Conservation (phyloP, 2,797 vertebrate genomes). For the Thamnophis elegans region DNA sequence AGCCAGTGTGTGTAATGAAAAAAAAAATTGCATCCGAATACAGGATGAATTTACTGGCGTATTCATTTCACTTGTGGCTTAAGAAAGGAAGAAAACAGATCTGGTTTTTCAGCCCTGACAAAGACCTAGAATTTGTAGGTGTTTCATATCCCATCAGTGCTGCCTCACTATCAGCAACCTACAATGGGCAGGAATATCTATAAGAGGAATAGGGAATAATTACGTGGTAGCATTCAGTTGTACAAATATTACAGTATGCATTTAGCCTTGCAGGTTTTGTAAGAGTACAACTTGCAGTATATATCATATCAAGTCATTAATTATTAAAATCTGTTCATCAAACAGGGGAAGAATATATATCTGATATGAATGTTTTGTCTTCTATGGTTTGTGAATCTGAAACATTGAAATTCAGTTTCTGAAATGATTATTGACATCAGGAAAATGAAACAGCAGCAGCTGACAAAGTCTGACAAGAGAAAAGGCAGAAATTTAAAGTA, state of each 20-base stretch:
- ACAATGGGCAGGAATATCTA: background rate
- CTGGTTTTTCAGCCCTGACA: background rate
- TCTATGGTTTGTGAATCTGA: slow-evolving; percentile 2
- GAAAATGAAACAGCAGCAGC: background rate
- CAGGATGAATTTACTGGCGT: background rate
- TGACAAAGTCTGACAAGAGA: background rate
- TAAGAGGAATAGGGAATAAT: background rate
- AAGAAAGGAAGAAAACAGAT: background rate
- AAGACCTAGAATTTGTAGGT: background rate
- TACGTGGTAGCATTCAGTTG: background rate
- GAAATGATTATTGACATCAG: background rate
- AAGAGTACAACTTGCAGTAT: background rate
- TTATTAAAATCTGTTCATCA: background rate
- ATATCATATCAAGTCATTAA: background rate
- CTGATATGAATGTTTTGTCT: background rate
- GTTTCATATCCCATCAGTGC: background rate
- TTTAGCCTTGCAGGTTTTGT: background rate
- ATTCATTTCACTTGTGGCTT: background rate
- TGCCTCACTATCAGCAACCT: background rate
- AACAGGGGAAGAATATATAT: background rate
- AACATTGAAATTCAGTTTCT: slow-evolving; percentile 1
- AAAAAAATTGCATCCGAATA: background rate
- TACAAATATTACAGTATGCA: background rate
- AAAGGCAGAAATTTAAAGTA: background rate
- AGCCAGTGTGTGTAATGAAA: background rate